Percentiles rank a stretch among this genome's conserved stretches.
phyloP scores from a whole-genome alignment of 2,888 invertebrate genomes.

The Saturnia japonica region DNA sequence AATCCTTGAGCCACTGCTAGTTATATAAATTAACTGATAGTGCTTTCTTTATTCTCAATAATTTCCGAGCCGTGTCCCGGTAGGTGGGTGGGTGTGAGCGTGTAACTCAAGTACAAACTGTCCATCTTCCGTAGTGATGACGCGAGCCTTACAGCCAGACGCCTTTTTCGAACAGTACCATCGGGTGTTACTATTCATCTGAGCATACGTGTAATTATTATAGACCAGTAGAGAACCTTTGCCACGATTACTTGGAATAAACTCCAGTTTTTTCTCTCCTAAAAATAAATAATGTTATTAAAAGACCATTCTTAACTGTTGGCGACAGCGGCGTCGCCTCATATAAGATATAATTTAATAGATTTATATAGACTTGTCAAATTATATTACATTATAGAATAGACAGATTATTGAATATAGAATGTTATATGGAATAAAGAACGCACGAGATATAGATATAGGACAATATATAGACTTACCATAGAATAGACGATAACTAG shows the following conservation, averaged over 20 bases:
- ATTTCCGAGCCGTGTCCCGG: conserved; percentile 18
- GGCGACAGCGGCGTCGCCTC: too few species aligned
- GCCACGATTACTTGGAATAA: conserved; percentile 18
- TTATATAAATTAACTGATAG: neutral
- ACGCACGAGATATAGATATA: too few species aligned
- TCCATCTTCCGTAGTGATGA: conserved; percentile 25
- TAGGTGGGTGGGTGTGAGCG: conserved; percentile 21
- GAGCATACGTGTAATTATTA: conserved; percentile 32
- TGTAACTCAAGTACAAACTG: conserved; percentile 6
- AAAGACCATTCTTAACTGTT: too few species aligned
- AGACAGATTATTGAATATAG: too few species aligned
- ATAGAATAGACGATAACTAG: too few species aligned
- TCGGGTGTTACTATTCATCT: conserved; percentile 36
- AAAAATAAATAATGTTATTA: neutral
- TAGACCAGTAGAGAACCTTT: conserved; percentile 27
- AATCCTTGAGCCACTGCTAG: neutral
- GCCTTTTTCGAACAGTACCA: conserved; percentile 53
- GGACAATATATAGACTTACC: too few species aligned
- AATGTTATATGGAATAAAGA: too few species aligned
- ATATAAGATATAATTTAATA: too few species aligned
- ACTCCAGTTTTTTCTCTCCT: conserved; percentile 11
- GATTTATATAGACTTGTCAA: too few species aligned
- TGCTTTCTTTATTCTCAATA: neutral
- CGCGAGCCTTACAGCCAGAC: conserved; percentile 41
- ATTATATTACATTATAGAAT: too few species aligned